Percentiles rank a stretch among this genome's conserved stretches.
Evolutionary conservation across 1,140 invertebrate genomes (phyloP).

Genomic region (Drosophila elegans): DNA sequence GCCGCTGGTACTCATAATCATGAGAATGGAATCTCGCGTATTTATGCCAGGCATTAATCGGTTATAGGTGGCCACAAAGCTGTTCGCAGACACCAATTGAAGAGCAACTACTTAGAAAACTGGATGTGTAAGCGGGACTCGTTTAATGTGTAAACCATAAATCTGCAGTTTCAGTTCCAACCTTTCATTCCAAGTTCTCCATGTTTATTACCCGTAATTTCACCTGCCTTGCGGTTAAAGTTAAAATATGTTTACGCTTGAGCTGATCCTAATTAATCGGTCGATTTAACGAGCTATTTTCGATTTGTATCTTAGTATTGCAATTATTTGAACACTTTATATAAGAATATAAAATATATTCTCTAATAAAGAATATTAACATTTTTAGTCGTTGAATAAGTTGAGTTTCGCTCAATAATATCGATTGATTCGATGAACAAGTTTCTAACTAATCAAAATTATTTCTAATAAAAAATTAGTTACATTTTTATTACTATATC

Average conservation of each 20-base stretch:
- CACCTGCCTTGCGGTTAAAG: not conserved
- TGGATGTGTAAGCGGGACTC: constrained; percentile 23
- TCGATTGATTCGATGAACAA: not conserved
- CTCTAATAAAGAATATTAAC: not conserved
- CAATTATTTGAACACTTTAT: not conserved
- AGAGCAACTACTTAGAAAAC: constrained; percentile 12
- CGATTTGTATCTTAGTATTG: not conserved
- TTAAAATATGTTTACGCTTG: not conserved
- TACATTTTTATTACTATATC: too few species aligned
- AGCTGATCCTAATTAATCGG: constrained; percentile 1
- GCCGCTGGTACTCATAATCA: constrained; percentile 24
- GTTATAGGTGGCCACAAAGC: constrained; percentile 18
- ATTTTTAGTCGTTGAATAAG: not conserved
- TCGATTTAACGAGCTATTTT: not conserved
- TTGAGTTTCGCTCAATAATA: not conserved
- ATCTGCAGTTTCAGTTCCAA: constrained; percentile 13
- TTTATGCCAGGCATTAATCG: constrained; percentile 44
- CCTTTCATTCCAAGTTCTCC: not conserved
- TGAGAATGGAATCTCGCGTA: constrained; percentile 41
- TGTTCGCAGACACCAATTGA: constrained; percentile 8
- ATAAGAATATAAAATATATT: not conserved
- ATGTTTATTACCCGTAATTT: constrained; percentile 14
- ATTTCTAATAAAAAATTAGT: too few species aligned
- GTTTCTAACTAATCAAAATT: not conserved
- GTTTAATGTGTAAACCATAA: constrained; percentile 20